Evolutionary conservation across 2,113 vertebrate genomes (phyloP), one percentile per base, ranked within the genome.

Genomic region (Austrofundulus limnaeus): DNA sequence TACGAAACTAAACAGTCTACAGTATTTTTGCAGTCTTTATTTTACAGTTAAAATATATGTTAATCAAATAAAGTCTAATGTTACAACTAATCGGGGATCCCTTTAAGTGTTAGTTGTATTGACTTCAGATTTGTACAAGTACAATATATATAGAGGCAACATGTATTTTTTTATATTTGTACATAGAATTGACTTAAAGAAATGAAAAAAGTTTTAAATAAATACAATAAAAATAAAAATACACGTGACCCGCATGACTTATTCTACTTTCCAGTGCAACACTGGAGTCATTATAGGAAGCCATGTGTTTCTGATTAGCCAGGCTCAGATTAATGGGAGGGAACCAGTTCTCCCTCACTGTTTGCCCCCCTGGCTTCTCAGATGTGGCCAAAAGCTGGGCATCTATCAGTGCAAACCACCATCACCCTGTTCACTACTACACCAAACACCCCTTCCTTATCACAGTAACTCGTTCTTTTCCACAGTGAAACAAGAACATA

Each of bases 281-380:
- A 88, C 76, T 84, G 78, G 65, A 85, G 81, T 84, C 86, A 87
- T 89, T 88, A 90, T 86, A 56, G 72, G 55, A 70, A 74, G 63
- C 80, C 85, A 90, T 90, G 87, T 90, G 85, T 86, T 90, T 89
- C 73, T 86, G 80, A 90, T 91, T 90, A 91, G 64, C 69, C 71
- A 52, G 65, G 70, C 78, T 45, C 70, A 82, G 87, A 89, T 91
- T 90, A 86, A 79, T 85, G 80, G 82, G 79, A 80, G 75, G 81
- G 75, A 81, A 81, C 66, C 68, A 60, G 67, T 3, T 55, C 72
- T 73, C 72, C 80, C 68, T 81, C 81, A 82, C 80, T 78, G 68
- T 78, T 71, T 63, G 67, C 74, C 78, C 72, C n/a, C 64, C 59
- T 11, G 49, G 70, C 67, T 72, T 38, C 63, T 83, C 80, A 81